Conservation (phyloP, 2,113 vertebrate genomes). For the Thalassoma bifasciatum region DNA sequence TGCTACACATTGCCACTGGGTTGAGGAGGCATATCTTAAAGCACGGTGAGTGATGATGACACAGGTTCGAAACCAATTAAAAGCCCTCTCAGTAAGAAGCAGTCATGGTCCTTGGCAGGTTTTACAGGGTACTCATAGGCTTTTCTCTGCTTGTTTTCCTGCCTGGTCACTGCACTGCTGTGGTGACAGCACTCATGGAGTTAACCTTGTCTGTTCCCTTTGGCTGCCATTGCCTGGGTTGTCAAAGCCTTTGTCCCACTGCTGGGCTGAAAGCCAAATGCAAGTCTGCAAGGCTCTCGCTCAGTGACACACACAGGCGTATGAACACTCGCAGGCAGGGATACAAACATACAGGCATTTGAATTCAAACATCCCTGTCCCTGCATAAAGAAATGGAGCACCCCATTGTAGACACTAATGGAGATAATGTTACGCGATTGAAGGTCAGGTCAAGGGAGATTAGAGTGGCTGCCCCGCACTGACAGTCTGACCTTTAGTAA, state of each 20-base stretch:
- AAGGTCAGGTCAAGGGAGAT: conserved; percentile 75
- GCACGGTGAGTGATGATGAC: conserved; percentile 51
- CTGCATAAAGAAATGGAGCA: conserved; percentile 28
- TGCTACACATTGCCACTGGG: conserved; percentile 26
- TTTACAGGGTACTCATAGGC: conserved; percentile 36
- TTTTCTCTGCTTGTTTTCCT: conserved; percentile 36
- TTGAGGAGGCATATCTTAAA: conserved; percentile 63
- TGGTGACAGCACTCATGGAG: conserved; percentile 41
- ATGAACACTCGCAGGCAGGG: conserved; percentile 19
- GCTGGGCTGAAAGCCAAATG: conserved; percentile 54
- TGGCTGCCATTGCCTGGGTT: conserved; percentile 47
- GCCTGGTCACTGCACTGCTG: conserved; percentile 48
- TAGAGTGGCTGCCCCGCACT: conserved; percentile 57
- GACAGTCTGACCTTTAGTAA: conserved; percentile 79
- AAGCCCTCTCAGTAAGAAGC: conserved; percentile 35
- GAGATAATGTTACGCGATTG: conserved; percentile 67
- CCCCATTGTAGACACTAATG: conserved; percentile 61
- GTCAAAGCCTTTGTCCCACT: conserved; percentile 53
- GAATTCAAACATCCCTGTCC: conserved; percentile 9
- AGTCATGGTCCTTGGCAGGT: conserved; percentile 29
- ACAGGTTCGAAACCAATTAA: conserved; percentile 68
- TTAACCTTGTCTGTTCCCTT: conserved; percentile 62
- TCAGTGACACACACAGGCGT: conserved; percentile 20
- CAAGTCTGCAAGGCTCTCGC: conserved; percentile 32
- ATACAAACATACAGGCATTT: conserved; percentile 19